A percentile compares a stretch with the other conserved stretches of the same genome.
phyloP scores from a whole-genome alignment of 2,113 vertebrate species.

The Cyanoramphus novaezelandiae region DNA sequence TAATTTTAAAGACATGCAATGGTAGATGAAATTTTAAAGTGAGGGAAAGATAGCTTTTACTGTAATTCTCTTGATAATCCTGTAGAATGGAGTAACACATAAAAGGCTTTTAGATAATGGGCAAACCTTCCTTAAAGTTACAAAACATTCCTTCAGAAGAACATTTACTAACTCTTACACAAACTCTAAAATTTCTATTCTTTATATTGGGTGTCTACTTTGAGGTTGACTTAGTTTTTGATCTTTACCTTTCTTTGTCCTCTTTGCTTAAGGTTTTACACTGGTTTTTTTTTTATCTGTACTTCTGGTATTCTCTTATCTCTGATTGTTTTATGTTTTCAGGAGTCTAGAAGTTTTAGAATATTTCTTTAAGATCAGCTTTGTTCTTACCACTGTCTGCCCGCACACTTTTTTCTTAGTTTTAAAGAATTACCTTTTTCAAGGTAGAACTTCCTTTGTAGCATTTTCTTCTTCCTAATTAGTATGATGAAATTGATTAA shows the following conservation, averaged over 20 bases:
- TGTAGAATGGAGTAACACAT: conserved; percentile 22
- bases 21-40: conserved; percentile 38
- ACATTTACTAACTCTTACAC: conserved; percentile 61
- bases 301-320: conserved; percentile 69
- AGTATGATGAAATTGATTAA: neutral
- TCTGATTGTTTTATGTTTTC: conserved; percentile 75
- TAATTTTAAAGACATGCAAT: conserved; percentile 30
- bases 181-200: conserved; percentile 51
- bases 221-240: conserved; percentile 73
- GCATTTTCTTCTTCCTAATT: conserved; percentile 14
- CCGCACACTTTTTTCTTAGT: neutral
- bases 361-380: conserved; percentile 25
- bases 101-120: conserved; percentile 48
- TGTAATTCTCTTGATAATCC: neutral
- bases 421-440: conserved; percentile 22
- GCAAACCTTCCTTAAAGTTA: conserved; percentile 33
- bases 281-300: conserved; percentile 65
- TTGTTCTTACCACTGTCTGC: conserved; percentile 61
- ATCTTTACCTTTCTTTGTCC: conserved; percentile 73
- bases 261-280: conserved; percentile 74
- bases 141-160: conserved; percentile 61
- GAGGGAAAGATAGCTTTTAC: conserved; percentile 1
- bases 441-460: conserved; percentile 1
- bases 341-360: conserved; percentile 63
- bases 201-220: conserved; percentile 64